Base-by-base conservation (phyloP, 2,113 vertebrate genomes). In the Pollimyrus isidori region DNA sequence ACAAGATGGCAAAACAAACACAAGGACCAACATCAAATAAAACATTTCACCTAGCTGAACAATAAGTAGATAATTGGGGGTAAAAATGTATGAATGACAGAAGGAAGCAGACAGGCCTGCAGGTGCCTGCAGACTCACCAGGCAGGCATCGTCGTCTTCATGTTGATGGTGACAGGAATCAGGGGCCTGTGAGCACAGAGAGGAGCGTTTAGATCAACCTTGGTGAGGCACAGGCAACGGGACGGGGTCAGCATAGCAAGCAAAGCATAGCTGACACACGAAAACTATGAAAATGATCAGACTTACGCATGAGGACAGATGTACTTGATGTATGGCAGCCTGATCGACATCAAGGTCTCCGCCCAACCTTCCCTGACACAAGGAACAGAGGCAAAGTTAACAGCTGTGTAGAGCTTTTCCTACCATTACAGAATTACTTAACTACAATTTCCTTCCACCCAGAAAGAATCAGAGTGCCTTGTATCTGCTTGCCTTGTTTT, bases 301-400 rank as follows among this genome's bases (percentile, higher is more conserved):
- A 98, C 98, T 97, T 92, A 99, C 98, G 98, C 98, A 3, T 99
- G 97, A 91, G 98, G 98, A 92, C 98, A 99, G 93, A 99, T 99
- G 90, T 98, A 98, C 90, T 99, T 99, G 94, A 99, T 95, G 0
- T 99, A 96, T 91, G 98, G 97, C 89, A 98, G 96, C 94, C 95
- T 96, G 94, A 99, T 98, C 92, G 94, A 94, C 56, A 95, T 96
- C 92, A 99, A 92, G 84, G 96, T 92, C 0, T 99, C 97, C 65
- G 97, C 98, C 98, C 98, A 99, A 92, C 97, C 98, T 91, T 98
- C 97, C 91, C 98, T 99, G 93, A 88, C 58, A 62, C 90, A 93
- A 90, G 88, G 88, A 91, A 87, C 89, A 90, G 49, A 58, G 84
- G 2, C 11, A 88, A 21, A 80, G 46, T 48, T 21, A 73, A 56